phyloP scores from a whole-genome alignment of 2,113 vertebrate species.

The Lophochroa leadbeateri region DNA sequence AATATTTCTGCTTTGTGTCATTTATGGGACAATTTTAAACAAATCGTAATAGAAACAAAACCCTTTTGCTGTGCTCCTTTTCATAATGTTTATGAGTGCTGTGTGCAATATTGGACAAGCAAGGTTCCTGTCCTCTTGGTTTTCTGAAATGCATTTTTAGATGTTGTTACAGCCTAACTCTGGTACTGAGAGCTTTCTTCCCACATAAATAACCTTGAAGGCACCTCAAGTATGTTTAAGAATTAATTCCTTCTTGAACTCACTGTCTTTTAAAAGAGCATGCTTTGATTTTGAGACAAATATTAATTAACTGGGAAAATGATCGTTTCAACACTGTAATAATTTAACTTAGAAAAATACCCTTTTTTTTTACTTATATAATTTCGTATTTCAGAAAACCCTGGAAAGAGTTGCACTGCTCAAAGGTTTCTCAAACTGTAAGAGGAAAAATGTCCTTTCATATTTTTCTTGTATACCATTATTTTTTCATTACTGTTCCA shows the following conservation, averaged over 20 bases:
- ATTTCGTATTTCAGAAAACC: neutral
- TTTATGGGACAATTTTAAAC: constrained; percentile 19
- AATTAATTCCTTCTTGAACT: neutral
- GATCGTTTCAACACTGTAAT: neutral
- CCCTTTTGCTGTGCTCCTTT: neutral
- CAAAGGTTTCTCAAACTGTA: neutral
- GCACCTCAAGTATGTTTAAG: neutral
- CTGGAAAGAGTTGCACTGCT: neutral
- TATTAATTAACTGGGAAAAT: neutral
- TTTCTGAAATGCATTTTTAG: neutral
- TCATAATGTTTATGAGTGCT: neutral
- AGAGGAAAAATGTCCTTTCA: neutral
- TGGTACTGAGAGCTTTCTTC: neutral
- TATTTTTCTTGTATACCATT: neutral
- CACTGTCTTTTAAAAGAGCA: neutral
- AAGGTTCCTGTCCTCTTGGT: neutral
- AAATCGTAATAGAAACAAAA: constrained; percentile 6
- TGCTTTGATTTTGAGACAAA: neutral
- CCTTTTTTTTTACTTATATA: neutral
- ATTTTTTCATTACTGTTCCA: neutral
- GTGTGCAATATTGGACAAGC: neutral
- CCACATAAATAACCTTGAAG: neutral
- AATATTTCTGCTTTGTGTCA: constrained; percentile 6
- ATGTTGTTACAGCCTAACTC: neutral
- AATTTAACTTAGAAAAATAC: neutral